phyloP scores from a whole-genome alignment of 1,140 invertebrate species.

The Globodera ellingtonae region DNA sequence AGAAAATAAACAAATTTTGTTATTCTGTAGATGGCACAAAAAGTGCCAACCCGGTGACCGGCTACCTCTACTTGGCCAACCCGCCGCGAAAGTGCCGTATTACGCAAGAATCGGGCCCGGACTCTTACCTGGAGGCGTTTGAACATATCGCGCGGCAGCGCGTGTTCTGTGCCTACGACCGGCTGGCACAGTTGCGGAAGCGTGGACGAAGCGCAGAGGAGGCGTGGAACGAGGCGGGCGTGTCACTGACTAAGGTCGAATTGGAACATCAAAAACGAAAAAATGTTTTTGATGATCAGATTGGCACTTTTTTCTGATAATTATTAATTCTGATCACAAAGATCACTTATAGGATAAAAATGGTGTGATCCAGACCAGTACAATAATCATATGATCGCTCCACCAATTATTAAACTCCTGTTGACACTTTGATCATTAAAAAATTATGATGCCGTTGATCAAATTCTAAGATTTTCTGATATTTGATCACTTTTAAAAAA shows the following conservation, averaged over 20 bases:
- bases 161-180: slow-evolving; percentile 50
- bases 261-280: not conserved
- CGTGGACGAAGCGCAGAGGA: slow-evolving; percentile 41
- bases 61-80: slow-evolving; percentile 27
- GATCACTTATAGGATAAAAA: too few relatives aligned
- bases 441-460: too few relatives aligned
- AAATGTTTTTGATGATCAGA: not conserved
- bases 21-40: not conserved
- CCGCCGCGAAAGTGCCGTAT: not conserved
- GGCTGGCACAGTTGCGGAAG: slow-evolving; percentile 43
- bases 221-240: slow-evolving; percentile 58
- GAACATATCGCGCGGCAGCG: slow-evolving; percentile 62
- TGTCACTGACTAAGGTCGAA: slow-evolving; percentile 52
- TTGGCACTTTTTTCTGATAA: too few relatives aligned
- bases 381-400: too few relatives aligned
- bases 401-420: too few relatives aligned
- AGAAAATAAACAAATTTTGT: not conserved
- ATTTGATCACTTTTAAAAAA: too few relatives aligned
- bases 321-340: too few relatives aligned
- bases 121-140: slow-evolving; percentile 43
- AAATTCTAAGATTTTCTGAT: too few relatives aligned
- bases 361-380: too few relatives aligned
- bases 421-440: too few relatives aligned
- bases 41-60: slow-evolving; percentile 35
- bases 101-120: not conserved